Base-by-base conservation (phyloP, 2,888 invertebrate genomes). In the Drosophila melanosoma region DNA sequence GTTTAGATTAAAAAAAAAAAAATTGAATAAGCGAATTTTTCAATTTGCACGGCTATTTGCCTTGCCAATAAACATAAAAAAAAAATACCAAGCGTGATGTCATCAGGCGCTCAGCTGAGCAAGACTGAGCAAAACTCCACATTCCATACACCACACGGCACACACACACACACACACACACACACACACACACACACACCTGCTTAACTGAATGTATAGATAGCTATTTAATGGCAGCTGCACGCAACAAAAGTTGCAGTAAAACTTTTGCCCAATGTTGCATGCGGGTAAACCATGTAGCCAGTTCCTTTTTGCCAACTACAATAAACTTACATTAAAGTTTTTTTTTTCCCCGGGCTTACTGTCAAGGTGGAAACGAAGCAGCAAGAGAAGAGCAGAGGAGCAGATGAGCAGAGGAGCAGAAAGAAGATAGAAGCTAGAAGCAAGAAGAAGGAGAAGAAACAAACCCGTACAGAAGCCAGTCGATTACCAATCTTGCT, bases 181-280 rank as follows among this genome's bases (percentile, higher is more conserved):
- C 49, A 36, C n/a, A 17, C 49, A 60, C 15, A 40, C 15, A 63
- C 12, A 61, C 54, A 56, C 66, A 69, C 69, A 62, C 67, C 64
- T 70, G 67, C 75, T 66, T 71, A 70, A 75, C 67, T 67, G 78
- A 78, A 78, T 78, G 74, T 74, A 75, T 78, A 78, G 79, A 78
- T 78, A 78, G 78, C 70, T 78, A 69, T 79, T 78, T 78, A 78
- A 78, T 78, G 78, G 78, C 68, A 78, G 74, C 70, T 74, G 78
- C 78, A 78, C 78, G 78, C 78, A 78, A 78, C 79, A 65, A 78
- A 78, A 78, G 74, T 78, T 78, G 79, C 78, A 78, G 78, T 65
- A 70, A 70, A 78, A 78, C 70, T 78, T 78, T 78, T 78, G 67
- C 59, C 64, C 35, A 40, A 17, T 57, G 36, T 26, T 73, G 72